Base-by-base conservation (phyloP, 1,140 invertebrate genomes). In the Mylabris phalerata region DNA sequence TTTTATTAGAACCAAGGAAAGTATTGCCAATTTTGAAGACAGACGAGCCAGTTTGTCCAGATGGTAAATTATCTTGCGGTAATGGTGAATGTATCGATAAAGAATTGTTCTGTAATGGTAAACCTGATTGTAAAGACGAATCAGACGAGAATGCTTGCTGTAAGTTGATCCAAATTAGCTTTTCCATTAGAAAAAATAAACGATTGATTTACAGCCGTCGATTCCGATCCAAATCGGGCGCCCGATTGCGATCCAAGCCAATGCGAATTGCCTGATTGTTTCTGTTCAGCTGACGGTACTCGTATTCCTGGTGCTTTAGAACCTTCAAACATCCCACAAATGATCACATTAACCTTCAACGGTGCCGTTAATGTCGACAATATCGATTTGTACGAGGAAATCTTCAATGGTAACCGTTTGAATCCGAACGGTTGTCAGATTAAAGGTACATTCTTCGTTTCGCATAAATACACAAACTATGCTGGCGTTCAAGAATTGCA, bases 381-480 rank as follows among this genome's bases (percentile, higher is more conserved):
- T 74, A 90, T 93, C 67, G 92, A 95, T 66, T 76, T 94, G 44
- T 95, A 95, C 75, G 88, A 93, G 45, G 90, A 93, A 63, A 82
- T 94, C 62, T 94, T 94, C 79, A 92, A 89, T 69, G 90, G 89
- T 2, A 82, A 87, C 64, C 80, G 90, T 10, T 83, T 84, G 65
- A 95, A 95, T 71, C 91, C 93, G 11, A 97, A 98, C 73, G 91
- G 94, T 24, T 98, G 95, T 72, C 89, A 93, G 67, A 92, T 96
- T 71, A 84, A 87, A 62, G 90, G 90, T 60, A 98, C 93, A 4
- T 96, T 96, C 82, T 98, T 98, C 74, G 88, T 95, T 0, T 94
- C 92, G 0, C 93, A 98, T 80, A 94, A 95, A 71, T 97, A 94
- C 75, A 93, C 91, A 48, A 96, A 98, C 75, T 98, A 98, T 71